These are phyloP conservation scores for Apodemia hepburni DNA, from an alignment of 2,888 invertebrate genomes.

Conservation along the genomic window DNA sequence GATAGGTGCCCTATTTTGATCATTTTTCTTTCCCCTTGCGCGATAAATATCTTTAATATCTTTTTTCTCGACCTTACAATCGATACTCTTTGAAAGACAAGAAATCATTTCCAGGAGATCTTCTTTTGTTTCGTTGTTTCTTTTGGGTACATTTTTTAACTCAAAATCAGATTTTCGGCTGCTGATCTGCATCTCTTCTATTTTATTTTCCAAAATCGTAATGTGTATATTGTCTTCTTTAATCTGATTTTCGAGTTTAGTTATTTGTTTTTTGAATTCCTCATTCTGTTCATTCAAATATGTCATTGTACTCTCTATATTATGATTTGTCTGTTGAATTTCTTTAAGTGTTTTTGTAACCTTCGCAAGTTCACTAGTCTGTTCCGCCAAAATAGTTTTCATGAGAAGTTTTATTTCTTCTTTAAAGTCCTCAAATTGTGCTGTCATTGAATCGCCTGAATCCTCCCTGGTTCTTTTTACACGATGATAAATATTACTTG, in stretches of 20 bases:
- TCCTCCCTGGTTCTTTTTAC: not conserved
- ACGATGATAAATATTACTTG: too few species aligned
- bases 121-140: constrained; percentile 20
- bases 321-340: not conserved
- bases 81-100: constrained; percentile 20
- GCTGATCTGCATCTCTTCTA: constrained; percentile 25
- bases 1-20: constrained; percentile 24
- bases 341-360: too few species aligned
- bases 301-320: not conserved
- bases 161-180: constrained; percentile 27
- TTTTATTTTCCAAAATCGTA: constrained; percentile 24
- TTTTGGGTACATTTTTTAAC: constrained; percentile 30
- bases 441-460: not conserved
- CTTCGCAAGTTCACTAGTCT: too few species aligned
- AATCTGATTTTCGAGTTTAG: not conserved
- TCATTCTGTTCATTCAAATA: constrained; percentile 20
- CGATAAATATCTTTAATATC: constrained; percentile 32
- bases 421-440: not conserved
- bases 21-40: constrained; percentile 20
- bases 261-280: constrained; percentile 22
- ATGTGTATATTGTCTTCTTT: constrained; percentile 25
- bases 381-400: too few species aligned
- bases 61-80: constrained; percentile 14
- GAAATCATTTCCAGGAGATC: constrained; percentile 25
- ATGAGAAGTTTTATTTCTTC: too few species aligned